Evolutionary conservation across 2,888 invertebrate species (phyloP), one percentile per base, ranked within the genome.

Genomic region (Drosophila multiciliata): DNA sequence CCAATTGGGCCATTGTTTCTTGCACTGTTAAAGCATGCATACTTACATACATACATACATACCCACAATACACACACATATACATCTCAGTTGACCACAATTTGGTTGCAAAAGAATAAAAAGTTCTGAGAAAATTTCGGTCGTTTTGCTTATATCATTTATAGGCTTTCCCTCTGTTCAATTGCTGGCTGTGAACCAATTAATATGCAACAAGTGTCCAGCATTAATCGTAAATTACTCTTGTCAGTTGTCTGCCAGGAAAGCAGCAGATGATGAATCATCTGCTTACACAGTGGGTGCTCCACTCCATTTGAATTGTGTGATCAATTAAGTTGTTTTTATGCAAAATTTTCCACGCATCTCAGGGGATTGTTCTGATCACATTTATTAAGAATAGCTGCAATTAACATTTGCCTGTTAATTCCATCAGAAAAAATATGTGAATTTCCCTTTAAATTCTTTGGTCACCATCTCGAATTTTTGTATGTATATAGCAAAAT

Each of bases 181-280:
- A 74, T 59, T 54, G 55, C 38, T 53, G 52, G 65, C 15, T 38
- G 48, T n/a, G 54, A 23, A 8, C 64, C 66, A 84, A 85, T 85
- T 84, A 87, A 80, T 66, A 85, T 85, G 87, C 89, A 66, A 78
- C 84, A 82, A 77, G 85, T 74, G 77, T 58, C 23, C 26, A 32
- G 53, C 33, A 57, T 49, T 53, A 54, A 48, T 40, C 73, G 35
- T 67, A 57, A 75, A 73, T 61, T 49, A 32, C 61, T 74, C 76
- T 82, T 87, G 74, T 66, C 81, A 23, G 63, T 42, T 15, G 55
- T 38, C n/a, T 79, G 75, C 76, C 82, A 65, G 72, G 81, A 88
- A 81, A 64, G n/a, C 52, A 55, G 33, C 64, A 48, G 66, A 65
- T 83, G 78, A 86, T 50, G 78, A 80, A 84, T 66, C 38, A 23